Percentiles rank a stretch among this genome's conserved stretches.
phyloP scores from a whole-genome alignment of 2,797 vertebrate species.

The Protonibea diacanthus region DNA sequence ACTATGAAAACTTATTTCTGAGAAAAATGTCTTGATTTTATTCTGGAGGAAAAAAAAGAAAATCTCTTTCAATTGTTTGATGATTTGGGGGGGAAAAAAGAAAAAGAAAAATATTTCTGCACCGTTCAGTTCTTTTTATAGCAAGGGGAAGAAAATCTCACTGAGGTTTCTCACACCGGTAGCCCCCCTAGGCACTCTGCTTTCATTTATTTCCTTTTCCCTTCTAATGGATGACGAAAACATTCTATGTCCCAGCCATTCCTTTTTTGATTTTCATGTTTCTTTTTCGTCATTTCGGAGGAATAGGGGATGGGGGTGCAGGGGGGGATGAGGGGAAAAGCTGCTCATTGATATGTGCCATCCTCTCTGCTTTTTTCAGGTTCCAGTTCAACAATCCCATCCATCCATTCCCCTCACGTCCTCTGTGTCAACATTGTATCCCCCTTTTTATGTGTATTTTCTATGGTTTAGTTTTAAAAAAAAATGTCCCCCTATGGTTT shows the following conservation, averaged over 20 bases:
- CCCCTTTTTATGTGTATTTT: conserved; percentile 66
- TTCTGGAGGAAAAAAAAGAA: conserved; percentile 78
- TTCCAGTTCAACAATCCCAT: conserved; percentile 65
- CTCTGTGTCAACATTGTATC: conserved; percentile 60
- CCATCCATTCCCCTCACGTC: conserved; percentile 46
- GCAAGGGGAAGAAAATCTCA: conserved; percentile 74
- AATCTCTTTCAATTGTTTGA: conserved; percentile 87
- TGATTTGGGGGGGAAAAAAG: conserved; percentile 62
- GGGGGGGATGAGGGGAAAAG: conserved; percentile 45
- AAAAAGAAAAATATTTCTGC: conserved; percentile 84
- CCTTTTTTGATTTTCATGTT: conserved; percentile 33
- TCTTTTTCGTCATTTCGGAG: conserved; percentile 53
- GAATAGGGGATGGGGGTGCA: conserved; percentile 36
- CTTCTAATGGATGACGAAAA: conserved; percentile 75
- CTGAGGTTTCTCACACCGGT: conserved; percentile 80
- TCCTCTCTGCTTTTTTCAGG: conserved; percentile 70
- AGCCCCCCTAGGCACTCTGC: conserved; percentile 66
- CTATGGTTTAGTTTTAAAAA: conserved; percentile 64
- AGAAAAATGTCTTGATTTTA: conserved; percentile 87
- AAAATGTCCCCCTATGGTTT: conserved; percentile 59
- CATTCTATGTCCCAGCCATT: conserved; percentile 47
- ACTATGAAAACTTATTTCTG: conserved; percentile 81
- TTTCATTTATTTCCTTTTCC: conserved; percentile 69
- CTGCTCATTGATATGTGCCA: conserved; percentile 82
- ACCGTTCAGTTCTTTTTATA: conserved; percentile 87